Percentiles rank a stretch among this genome's conserved stretches.
Conservation (phyloP, 2,888 invertebrate species). For the Lypha dubia region DNA sequence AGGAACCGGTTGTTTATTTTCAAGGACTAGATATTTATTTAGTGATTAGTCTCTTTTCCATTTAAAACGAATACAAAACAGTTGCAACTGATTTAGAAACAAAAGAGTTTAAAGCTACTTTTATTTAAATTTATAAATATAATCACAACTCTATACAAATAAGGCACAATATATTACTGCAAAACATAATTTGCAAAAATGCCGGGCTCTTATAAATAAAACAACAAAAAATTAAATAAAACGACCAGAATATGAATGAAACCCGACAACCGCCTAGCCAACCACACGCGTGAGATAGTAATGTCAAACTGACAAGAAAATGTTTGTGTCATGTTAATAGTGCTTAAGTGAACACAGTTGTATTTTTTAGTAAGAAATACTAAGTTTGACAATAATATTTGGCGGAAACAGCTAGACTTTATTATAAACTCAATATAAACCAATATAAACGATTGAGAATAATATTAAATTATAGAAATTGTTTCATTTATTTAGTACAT, state of each 20-base stretch:
- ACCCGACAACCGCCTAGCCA: constrained; percentile 17
- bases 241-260: not conserved
- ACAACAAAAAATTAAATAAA: constrained; percentile 37
- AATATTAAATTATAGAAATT: not conserved
- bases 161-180: constrained; percentile 26
- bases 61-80: constrained; percentile 12
- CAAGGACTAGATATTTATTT: constrained; percentile 46
- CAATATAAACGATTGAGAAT: not conserved
- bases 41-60: constrained; percentile 25
- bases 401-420: not conserved
- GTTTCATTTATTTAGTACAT: not conserved
- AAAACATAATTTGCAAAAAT: constrained; percentile 47
- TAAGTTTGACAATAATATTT: not conserved
- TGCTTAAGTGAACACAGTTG: constrained; percentile 30
- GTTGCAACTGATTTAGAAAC: not conserved
- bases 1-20: constrained; percentile 68
- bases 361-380: constrained; percentile 30
- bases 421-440: not conserved
- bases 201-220: constrained; percentile 63
- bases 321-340: constrained; percentile 44
- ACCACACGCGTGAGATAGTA: constrained; percentile 53
- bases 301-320: constrained; percentile 65
- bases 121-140: constrained; percentile 66
- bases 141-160: not conserved
- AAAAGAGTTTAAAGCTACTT: constrained; percentile 10